Evolutionary conservation across 2,797 vertebrate species (phyloP).

Genomic region (Leuciscus waleckii): DNA sequence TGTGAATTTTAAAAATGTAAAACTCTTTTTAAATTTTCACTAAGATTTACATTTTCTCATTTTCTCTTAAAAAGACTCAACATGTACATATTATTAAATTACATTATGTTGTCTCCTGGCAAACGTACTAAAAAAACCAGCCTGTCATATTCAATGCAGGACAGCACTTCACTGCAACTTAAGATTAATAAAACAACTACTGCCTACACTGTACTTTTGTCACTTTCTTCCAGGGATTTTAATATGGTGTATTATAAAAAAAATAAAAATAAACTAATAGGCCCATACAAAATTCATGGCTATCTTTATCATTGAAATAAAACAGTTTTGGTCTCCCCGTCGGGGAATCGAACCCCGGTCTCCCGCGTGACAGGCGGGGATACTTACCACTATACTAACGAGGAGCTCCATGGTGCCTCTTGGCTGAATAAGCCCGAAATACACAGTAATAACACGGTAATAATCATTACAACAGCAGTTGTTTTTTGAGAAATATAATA

Average conservation of each 20-base stretch:
- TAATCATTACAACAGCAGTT: no score
- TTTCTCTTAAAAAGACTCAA: no score
- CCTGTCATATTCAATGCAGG: background rate
- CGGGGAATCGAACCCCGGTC: conserved; percentile 66
- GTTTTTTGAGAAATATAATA: background rate
- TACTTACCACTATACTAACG: conserved; percentile 74
- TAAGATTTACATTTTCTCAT: no score
- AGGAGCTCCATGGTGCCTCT: conserved; percentile 20
- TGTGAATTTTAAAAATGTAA: no score
- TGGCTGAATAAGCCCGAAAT: background rate
- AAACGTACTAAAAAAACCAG: background rate
- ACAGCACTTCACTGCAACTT: background rate
- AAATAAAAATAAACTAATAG: background rate
- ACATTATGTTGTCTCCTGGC: background rate
- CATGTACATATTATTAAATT: background rate
- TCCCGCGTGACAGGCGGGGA: conserved; percentile 55
- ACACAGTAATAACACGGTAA: background rate
- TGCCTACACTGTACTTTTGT: background rate
- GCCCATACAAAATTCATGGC: background rate
- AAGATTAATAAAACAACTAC: conserved; percentile 8
- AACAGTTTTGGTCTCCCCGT: conserved; percentile 54
- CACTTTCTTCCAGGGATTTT: background rate
- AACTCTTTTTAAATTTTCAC: no score
- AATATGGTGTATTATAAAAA: background rate
- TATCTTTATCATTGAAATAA: background rate